Conservation (phyloP, 2,888 invertebrate species). For the Leptothorax acervorum region DNA sequence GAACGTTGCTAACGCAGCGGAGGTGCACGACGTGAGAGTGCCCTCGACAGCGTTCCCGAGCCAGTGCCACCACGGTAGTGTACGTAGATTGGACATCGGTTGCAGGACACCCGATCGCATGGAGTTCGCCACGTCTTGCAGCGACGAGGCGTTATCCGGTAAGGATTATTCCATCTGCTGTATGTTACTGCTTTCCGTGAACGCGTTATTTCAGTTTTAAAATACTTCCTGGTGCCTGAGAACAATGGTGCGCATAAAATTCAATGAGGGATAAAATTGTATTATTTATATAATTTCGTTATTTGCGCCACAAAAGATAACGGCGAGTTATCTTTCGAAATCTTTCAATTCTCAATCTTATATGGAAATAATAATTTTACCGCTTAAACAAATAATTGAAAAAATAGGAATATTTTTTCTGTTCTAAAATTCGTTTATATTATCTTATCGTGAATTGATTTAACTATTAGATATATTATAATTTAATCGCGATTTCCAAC, state of each 20-base stretch:
- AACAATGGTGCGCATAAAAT: background rate
- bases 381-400: background rate
- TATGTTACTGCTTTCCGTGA: background rate
- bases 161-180: slow-evolving; percentile 22
- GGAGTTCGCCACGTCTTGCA: slow-evolving; percentile 82
- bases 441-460: background rate
- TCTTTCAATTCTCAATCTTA: background rate
- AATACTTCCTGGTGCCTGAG: background rate
- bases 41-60: slow-evolving; percentile 77
- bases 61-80: slow-evolving; percentile 78
- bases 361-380: background rate
- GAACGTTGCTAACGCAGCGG: slow-evolving; percentile 76
- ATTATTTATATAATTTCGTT: background rate
- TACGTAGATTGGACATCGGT: slow-evolving; percentile 81
- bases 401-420: background rate
- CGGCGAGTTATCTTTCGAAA: background rate
- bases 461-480: background rate
- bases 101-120: slow-evolving; percentile 82
- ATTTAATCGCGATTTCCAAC: background rate
- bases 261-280: background rate
- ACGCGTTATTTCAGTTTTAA: background rate
- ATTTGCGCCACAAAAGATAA: background rate
- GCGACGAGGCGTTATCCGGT: slow-evolving; percentile 81
- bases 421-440: background rate
- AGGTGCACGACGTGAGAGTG: slow-evolving; percentile 75